Evolutionary conservation across 2,888 invertebrate genomes (phyloP), one percentile per base, ranked within the genome.

Genomic region (Nymphalis polychloros): DNA sequence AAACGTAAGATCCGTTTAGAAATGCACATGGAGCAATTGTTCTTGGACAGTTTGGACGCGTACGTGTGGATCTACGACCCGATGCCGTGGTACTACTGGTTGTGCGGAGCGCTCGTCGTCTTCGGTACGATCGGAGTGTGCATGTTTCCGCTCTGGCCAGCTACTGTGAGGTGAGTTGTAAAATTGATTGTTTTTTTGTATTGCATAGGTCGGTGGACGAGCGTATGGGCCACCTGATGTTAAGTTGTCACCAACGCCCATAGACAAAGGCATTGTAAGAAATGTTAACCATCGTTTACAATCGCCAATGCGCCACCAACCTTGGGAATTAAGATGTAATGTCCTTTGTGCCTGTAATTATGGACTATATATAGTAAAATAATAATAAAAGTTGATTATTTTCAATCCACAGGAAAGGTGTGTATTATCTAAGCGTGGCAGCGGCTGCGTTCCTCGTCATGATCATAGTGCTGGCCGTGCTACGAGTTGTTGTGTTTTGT

Each of bases 101-200:
- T 98, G 75, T 96, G 97, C 80, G 99, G 99, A n/a, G 94, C 96
- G 10, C 92, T 97, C 6, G 93, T 97, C 73, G 97, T 99, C 46
- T 92, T 99, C 66, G 99, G 98, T 27, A 98, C 98, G 46, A 98
- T 99, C 78, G 97, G 96, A 17, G 95, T 99, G 50, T 99, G 99
- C 89, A 94, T 99, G 84, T 99, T 99, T 93, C 99, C 99, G n/a
- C 92, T 99, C 66, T 99, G 99, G 99, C 99, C 99, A 0, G 96
- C 97, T 65, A 95, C 97, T 77, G 96, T 99, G 78, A 94, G 96
- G 94, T 96, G 86, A 84, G 73, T 67, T 50, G n/a, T n/a, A n/a
- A n/a, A n/a, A n/a, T n/a, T n/a, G n/a, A n/a, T n/a, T n/a, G n/a
- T n/a, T n/a, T n/a, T n/a, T n/a, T n/a, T n/a, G n/a, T n/a, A n/a